Percentiles rank a stretch among this genome's conserved stretches.
These are phyloP conservation scores for Cyanocitta stelleri DNA, from an alignment of 2,113 vertebrate genomes.

Conservation along the genomic window DNA sequence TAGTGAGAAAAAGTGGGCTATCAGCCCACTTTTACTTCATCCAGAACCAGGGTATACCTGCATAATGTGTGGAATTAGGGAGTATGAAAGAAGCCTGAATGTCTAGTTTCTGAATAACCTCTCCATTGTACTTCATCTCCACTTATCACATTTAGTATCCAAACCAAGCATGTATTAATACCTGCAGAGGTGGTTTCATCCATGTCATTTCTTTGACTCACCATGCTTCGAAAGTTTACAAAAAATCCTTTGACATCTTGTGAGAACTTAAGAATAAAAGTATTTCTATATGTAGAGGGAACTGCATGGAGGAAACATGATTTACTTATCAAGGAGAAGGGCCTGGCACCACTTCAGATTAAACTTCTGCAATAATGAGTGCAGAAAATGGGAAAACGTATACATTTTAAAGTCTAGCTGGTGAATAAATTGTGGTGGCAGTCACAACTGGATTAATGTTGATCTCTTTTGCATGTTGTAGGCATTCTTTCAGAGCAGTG, in stretches of 20 bases:
- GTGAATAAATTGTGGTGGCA: neutral
- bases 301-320: neutral
- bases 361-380: neutral
- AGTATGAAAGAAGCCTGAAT: neutral
- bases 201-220: neutral
- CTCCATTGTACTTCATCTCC: neutral
- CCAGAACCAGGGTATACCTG: neutral
- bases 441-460: neutral
- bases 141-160: neutral
- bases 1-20: neutral
- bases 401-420: neutral
- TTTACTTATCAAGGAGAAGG: neutral
- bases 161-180: neutral
- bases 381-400: neutral
- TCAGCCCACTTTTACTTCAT: neutral
- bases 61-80: neutral
- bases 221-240: neutral
- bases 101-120: neutral
- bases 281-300: neutral
- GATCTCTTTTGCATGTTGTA: neutral
- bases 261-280: neutral
- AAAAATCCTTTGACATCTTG: neutral
- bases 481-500: neutral
- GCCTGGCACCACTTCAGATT: neutral
- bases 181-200: neutral